Conservation (phyloP, 92 coral and sea anemone species). For the Isaurus tuberculatus region DNA sequence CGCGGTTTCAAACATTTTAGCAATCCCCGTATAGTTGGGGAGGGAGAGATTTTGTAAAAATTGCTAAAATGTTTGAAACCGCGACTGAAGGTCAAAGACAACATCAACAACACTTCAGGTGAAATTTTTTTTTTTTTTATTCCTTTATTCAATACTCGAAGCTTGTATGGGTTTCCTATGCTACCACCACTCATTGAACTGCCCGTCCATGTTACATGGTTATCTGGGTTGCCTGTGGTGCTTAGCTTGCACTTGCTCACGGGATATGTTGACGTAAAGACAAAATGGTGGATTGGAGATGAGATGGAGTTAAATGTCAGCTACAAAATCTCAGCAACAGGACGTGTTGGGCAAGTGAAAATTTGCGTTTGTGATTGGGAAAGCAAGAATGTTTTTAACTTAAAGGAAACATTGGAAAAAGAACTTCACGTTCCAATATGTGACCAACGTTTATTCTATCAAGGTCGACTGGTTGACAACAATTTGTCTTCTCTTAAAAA, state of each 20-base stretch:
- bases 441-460: slow-evolving; percentile 69
- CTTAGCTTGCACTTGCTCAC: neutral
- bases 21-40: too few species aligned
- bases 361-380: slow-evolving; percentile 33
- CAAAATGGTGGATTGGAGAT: neutral
- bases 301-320: slow-evolving; percentile 4
- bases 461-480: slow-evolving; percentile 60
- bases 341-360: slow-evolving; percentile 24
- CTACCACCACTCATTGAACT: too few species aligned
- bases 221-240: neutral
- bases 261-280: neutral
- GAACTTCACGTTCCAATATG: slow-evolving; percentile 71
- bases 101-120: too few species aligned
- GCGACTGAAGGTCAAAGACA: too few species aligned
- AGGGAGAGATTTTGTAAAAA: too few species aligned
- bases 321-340: slow-evolving; percentile 33
- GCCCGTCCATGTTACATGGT: too few species aligned
- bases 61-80: too few species aligned
- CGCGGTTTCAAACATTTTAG: too few species aligned
- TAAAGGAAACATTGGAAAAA: slow-evolving; percentile 61
- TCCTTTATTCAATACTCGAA: too few species aligned
- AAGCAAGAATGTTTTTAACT: slow-evolving; percentile 40
- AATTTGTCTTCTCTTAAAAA: slow-evolving; percentile 46
- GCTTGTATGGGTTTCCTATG: too few species aligned
- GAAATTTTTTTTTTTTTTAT: too few species aligned